Evolutionary conservation across 2,113 vertebrate genomes (phyloP).

Genomic region (Brachyhypopomus gauderio): DNA sequence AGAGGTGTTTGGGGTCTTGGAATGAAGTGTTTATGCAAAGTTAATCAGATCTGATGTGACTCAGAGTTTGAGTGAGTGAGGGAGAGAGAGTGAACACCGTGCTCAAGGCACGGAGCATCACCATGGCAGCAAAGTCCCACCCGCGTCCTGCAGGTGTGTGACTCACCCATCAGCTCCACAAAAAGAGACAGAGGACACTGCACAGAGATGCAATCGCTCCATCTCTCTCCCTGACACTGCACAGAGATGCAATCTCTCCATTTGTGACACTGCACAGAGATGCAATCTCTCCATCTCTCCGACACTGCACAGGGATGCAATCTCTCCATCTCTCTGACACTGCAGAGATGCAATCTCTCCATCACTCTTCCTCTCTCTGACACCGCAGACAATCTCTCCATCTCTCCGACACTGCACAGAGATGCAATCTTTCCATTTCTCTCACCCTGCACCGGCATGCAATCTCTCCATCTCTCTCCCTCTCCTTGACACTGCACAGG

Average conservation of each 20-base stretch:
- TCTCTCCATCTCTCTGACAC: conserved; percentile 4
- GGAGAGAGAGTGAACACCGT: conserved; percentile 41
- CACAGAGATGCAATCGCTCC: conserved; percentile 43
- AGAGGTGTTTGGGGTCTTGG: conserved; percentile 14
- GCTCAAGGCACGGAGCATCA: conserved; percentile 49
- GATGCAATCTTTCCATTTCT: conserved; percentile 34
- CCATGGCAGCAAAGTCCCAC: conserved; percentile 59
- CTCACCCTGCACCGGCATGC: conserved; percentile 44
- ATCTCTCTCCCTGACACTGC: conserved; percentile 16
- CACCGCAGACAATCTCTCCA: background rate
- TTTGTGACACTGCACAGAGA: no score
- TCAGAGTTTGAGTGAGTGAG: conserved; percentile 11
- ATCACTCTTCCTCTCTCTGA: conserved; percentile 3
- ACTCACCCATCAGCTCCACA: conserved; percentile 53
- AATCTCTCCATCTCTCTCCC: conserved; percentile 24
- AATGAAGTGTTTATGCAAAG: conserved; percentile 42
- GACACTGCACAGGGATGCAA: no score
- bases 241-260: background rate
- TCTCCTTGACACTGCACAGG: no score
- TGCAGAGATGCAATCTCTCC: no score
- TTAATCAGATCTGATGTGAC: conserved; percentile 30
- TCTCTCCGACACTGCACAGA: conserved; percentile 38
- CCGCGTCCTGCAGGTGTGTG: conserved; percentile 60
- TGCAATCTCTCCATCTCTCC: no score
- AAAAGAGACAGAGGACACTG: conserved; percentile 48